These are phyloP conservation scores for Macrotrachela quadricornifera DNA, from an alignment of 1,140 invertebrate genomes.

Conservation along the genomic window DNA sequence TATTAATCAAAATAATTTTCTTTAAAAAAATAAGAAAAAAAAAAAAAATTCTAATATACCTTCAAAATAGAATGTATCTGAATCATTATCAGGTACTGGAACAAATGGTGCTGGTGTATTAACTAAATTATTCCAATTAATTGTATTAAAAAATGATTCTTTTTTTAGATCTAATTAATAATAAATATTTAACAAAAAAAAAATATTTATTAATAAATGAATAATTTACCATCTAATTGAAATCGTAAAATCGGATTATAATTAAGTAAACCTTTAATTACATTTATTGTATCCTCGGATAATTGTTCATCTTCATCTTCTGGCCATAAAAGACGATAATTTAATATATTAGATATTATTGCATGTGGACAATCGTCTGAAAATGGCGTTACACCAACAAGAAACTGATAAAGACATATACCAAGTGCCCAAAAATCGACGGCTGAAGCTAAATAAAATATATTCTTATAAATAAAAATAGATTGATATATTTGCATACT, in stretches of 20 bases:
- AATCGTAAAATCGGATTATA: too few species aligned
- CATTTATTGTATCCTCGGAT: background rate
- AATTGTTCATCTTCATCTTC: background rate
- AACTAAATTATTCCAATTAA: constrained; percentile 4
- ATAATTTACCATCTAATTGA: too few species aligned
- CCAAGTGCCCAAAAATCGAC: constrained; percentile 92
- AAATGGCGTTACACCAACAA: constrained; percentile 77
- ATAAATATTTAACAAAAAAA: too few species aligned
- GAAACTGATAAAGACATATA: constrained; percentile 81
- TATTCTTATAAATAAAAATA: background rate
- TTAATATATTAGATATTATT: constrained; percentile 79
- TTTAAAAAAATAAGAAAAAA: too few species aligned
- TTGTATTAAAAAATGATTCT: constrained; percentile 1
- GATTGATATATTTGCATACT: too few species aligned
- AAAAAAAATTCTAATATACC: too few species aligned
- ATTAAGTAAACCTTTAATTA: too few species aligned
- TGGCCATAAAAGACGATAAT: constrained; percentile 24
- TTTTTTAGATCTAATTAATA: background rate
- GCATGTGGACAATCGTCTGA: constrained; percentile 70
- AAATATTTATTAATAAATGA: too few species aligned
- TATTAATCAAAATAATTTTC: too few species aligned
- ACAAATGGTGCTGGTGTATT: constrained; percentile 4
- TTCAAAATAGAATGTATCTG: constrained; percentile 7
- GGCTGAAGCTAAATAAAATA: constrained; percentile 33
- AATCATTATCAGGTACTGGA: constrained; percentile 2